Evolutionary conservation across 2,797 vertebrate genomes (phyloP).

Genomic region (Silurus aristotelis): DNA sequence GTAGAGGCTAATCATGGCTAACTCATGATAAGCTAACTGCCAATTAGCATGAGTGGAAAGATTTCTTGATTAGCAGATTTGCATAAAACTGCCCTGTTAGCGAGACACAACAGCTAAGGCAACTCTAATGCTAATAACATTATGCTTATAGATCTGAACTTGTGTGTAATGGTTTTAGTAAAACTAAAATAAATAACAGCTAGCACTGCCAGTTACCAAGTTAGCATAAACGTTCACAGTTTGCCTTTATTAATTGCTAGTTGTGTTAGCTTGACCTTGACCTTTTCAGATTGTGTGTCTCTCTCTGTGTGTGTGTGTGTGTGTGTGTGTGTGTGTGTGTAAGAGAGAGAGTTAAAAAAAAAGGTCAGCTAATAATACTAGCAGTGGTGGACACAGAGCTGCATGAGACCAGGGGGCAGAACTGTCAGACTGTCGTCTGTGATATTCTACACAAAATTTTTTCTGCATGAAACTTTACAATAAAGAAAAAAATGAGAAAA

Average conservation of each 20-base stretch:
- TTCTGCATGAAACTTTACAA: constrained; percentile 6
- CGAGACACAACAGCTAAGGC: background rate
- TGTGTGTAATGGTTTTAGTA: background rate
- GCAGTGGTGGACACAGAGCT: background rate
- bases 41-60: background rate
- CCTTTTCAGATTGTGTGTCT: background rate
- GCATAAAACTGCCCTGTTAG: background rate
- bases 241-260: background rate
- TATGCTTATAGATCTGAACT: background rate
- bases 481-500: background rate
- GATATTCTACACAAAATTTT: background rate
- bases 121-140: background rate
- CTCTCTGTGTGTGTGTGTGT: no score
- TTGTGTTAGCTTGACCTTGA: background rate
- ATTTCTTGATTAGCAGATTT: background rate
- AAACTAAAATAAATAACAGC: background rate
- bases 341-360: no score
- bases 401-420: background rate
- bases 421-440: background rate
- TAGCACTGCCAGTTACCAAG: constrained; percentile 3
- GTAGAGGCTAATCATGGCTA: background rate
- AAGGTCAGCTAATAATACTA: background rate
- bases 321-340: no score
- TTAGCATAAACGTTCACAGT: background rate
- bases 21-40: background rate